phyloP scores from a whole-genome alignment of 2,797 vertebrate species.

The Spheniscus humboldti region DNA sequence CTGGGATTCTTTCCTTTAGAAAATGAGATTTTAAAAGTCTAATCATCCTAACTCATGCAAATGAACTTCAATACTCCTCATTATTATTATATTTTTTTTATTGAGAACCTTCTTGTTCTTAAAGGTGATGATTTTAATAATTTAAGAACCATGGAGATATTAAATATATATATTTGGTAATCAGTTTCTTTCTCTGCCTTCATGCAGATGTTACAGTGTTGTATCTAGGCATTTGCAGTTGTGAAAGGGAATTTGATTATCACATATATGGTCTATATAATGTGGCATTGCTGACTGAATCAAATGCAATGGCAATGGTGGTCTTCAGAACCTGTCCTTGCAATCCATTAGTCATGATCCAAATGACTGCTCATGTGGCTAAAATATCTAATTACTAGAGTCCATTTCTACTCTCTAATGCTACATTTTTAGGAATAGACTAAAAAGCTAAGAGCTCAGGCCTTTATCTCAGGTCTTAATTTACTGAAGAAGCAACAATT shows the following conservation, averaged over 20 bases:
- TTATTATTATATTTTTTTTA: background rate
- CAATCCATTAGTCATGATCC: background rate
- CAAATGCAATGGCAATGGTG: background rate
- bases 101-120: background rate
- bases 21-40: background rate
- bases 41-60: background rate
- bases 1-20: background rate
- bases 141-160: background rate
- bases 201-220: background rate
- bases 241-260: background rate
- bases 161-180: background rate
- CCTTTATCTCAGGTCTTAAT: background rate
- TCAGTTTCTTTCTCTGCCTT: background rate
- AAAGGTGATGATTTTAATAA: background rate
- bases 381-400: background rate
- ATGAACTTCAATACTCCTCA: background rate
- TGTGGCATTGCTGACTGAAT: background rate
- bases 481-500: background rate
- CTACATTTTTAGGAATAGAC: background rate
- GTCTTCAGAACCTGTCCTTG: background rate
- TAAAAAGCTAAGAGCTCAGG: background rate
- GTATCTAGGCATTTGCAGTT: background rate
- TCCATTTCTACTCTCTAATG: background rate
- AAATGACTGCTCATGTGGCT: background rate
- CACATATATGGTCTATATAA: background rate